phyloP scores from a whole-genome alignment of 92 coral and sea anemone genomes.

The Actinostola sp. region DNA sequence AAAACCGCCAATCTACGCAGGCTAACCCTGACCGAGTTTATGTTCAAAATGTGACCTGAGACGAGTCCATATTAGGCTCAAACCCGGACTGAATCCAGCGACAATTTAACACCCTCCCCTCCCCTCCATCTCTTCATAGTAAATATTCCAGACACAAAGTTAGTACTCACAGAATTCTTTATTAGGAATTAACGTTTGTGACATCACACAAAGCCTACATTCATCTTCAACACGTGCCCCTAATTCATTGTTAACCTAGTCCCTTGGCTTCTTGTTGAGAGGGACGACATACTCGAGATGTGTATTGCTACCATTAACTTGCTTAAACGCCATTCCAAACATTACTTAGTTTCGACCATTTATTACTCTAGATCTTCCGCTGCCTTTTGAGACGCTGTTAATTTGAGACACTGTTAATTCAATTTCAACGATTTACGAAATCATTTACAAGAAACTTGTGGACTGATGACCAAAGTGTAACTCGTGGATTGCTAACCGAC shows the following conservation, averaged over 20 bases:
- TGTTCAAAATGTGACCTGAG: too few species aligned
- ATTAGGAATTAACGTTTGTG: constrained; percentile 18
- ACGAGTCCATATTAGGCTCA: too few species aligned
- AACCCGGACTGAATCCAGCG: too few species aligned
- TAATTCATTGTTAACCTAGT: constrained; percentile 9
- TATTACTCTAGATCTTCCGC: not conserved
- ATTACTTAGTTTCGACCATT: not conserved
- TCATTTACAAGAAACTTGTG: not conserved
- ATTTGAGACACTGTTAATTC: too few species aligned
- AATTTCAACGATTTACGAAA: not conserved
- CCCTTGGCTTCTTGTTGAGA: constrained; percentile 21
- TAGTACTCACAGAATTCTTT: constrained; percentile 8
- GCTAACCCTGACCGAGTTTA: too few species aligned
- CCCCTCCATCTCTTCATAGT: too few species aligned
- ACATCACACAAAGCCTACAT: constrained; percentile 10
- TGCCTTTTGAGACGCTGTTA: not conserved
- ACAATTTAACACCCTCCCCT: too few species aligned
- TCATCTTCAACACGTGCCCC: constrained; percentile 12
- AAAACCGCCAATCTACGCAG: too few species aligned
- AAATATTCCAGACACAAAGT: not conserved
- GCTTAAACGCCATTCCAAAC: constrained; percentile 13
- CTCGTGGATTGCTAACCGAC: constrained; percentile 1
- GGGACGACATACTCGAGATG: constrained; percentile 14
- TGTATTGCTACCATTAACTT: constrained; percentile 2
- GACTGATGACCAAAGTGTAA: not conserved